These are phyloP conservation scores for Huso huso DNA, from an alignment of 2,797 vertebrate species.

Conservation along the genomic window DNA sequence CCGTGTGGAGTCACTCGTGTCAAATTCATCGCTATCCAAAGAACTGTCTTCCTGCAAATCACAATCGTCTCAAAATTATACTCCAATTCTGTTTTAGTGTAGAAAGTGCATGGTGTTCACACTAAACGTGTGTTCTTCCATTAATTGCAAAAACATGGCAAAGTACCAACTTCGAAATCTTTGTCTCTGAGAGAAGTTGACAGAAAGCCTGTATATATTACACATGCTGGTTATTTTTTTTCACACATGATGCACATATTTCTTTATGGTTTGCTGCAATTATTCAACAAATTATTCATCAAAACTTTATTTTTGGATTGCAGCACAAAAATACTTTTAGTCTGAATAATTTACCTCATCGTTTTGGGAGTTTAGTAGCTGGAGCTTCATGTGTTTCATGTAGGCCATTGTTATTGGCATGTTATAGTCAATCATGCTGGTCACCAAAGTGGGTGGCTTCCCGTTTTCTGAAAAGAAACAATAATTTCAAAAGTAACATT, in stretches of 20 bases:
- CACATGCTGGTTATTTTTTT: too few relatives aligned
- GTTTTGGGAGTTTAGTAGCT: slow-evolving; percentile 67
- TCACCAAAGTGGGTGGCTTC: slow-evolving; percentile 68
- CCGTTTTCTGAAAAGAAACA: slow-evolving; percentile 57
- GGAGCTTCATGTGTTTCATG: slow-evolving; percentile 75
- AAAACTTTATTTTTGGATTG: too few relatives aligned
- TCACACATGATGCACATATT: too few relatives aligned
- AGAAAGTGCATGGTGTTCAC: neutral
- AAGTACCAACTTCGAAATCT: too few relatives aligned
- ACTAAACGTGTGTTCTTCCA: slow-evolving; percentile 4
- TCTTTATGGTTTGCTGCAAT: too few relatives aligned
- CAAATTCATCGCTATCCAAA: slow-evolving; percentile 73
- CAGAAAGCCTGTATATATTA: too few relatives aligned
- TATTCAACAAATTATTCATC: too few relatives aligned
- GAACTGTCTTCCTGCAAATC: slow-evolving; percentile 68
- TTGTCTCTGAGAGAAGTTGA: too few relatives aligned
- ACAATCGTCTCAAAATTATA: slow-evolving; percentile 7
- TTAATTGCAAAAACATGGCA: slow-evolving; percentile 1
- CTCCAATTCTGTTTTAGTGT: too few relatives aligned
- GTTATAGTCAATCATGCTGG: slow-evolving; percentile 76
- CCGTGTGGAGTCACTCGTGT: slow-evolving; percentile 71
- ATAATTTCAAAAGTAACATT: neutral
- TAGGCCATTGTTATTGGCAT: slow-evolving; percentile 79
- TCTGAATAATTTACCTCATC: slow-evolving; percentile 56
- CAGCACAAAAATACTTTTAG: too few relatives aligned